Base-by-base conservation (phyloP, 64 coral and sea anemone species). In the Montipora cactus region DNA sequence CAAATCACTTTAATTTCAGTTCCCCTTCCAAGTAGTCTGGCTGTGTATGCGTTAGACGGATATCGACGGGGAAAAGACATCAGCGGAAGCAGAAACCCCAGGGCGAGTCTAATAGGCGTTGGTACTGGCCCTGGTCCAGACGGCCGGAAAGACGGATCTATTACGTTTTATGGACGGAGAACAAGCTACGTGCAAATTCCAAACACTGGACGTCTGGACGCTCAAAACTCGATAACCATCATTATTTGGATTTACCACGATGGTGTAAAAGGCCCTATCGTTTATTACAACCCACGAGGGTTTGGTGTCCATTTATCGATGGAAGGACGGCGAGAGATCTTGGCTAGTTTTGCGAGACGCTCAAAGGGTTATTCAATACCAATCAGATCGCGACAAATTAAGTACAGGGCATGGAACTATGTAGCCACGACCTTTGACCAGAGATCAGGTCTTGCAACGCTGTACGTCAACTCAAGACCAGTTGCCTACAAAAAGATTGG, bases 341-440 rank as follows among this genome's bases (percentile, higher is more conserved):
- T 93, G 57, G 92, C 66, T 5, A 83, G 92, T 5, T 93, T 93
- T 53, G 92, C 74, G 7, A 80, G 18, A 18, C 92, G 92, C 11
- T 67, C 62, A 51, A 23, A 62, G 14, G 44, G 21, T 58, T 88
- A 80, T 58, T 67, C 92, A 23, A 52, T 18, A 52, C 37, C 92
- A 12, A 49, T 93, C 46, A 80, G 55, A 37, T 79, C 70, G 5
- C 14, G 87, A 55, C 73, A 84, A 14, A 83, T 93, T 8, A 80
- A 83, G 16, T 94, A 88, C 22, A 71, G 62, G 21, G 95, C 95
- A 5, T 96, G 95, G 95, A 96, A 94, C 68, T 94, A 91, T 52
- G 95, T 96, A 3, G 95, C 91, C 53, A 85, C 95, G 44, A 91
- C 91, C 0, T 96, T 93, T 45, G 47, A 96, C 74, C 44, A 73